A percentile compares a stretch with the other conserved stretches of the same genome.
These are phyloP conservation scores for Aphelinus atriplicis DNA, from an alignment of 1,140 invertebrate genomes.

Conservation along the genomic window DNA sequence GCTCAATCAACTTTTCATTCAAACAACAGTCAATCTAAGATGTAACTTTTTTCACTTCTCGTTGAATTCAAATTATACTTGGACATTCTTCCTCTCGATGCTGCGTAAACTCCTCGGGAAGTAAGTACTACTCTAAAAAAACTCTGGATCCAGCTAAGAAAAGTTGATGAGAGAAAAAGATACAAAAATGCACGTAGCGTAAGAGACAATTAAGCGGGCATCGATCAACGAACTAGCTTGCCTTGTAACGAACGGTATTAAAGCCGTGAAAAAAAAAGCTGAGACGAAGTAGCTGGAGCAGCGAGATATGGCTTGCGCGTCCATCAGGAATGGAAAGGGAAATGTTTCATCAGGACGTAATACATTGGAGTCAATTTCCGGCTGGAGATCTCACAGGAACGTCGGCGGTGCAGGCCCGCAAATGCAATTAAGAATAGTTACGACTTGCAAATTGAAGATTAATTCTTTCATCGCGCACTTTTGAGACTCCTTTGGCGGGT, in stretches of 20 bases:
- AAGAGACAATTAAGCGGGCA: neutral
- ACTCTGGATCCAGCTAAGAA: too few species aligned
- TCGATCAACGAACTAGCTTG: neutral
- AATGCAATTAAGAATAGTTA: constrained; percentile 40
- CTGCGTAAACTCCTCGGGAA: too few species aligned
- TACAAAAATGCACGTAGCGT: too few species aligned
- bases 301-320: neutral
- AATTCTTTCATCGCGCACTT: constrained; percentile 32
- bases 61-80: too few species aligned
- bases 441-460: constrained; percentile 35
- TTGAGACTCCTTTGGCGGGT: constrained; percentile 9
- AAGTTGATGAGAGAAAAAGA: too few species aligned
- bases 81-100: too few species aligned
- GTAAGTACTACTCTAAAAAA: too few species aligned
- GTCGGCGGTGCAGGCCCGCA: neutral
- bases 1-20: too few species aligned
- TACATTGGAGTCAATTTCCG: constrained; percentile 37
- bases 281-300: neutral
- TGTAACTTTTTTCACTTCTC: too few species aligned
- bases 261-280: neutral
- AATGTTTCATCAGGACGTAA: constrained; percentile 36
- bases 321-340: constrained; percentile 24
- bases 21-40: too few species aligned
- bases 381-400: neutral
- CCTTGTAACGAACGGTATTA: too few species aligned